phyloP scores from a whole-genome alignment of 2,113 vertebrate genomes.

The Salminus brasiliensis region DNA sequence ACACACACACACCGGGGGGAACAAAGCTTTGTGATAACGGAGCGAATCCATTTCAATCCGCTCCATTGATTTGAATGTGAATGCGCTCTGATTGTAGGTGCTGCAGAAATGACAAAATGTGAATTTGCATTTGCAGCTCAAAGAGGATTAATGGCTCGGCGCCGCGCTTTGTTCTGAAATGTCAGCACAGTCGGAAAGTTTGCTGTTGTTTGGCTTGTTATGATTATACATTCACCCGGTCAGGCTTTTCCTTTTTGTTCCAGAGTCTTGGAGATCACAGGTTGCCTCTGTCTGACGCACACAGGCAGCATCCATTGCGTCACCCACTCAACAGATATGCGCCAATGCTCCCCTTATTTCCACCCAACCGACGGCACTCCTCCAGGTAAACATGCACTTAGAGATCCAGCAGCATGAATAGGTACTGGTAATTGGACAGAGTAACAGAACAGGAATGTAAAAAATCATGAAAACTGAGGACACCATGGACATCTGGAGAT shows the following conservation, averaged over 20 bases:
- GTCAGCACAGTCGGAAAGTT: slow-evolving; percentile 46
- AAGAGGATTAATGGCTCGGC: slow-evolving; percentile 44
- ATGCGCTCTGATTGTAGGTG: slow-evolving; percentile 45
- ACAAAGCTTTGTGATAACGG: slow-evolving; percentile 45
- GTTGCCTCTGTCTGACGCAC: slow-evolving; percentile 30
- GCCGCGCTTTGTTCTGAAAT: slow-evolving; percentile 52
- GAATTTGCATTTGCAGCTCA: slow-evolving; percentile 43
- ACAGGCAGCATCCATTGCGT: slow-evolving; percentile 14
- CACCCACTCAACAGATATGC: neutral
- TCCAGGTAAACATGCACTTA: neutral
- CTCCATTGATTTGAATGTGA: slow-evolving; percentile 50
- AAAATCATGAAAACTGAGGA: no score
- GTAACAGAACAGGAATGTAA: no score
- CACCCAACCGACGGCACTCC: neutral
- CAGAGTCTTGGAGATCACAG: slow-evolving; percentile 12
- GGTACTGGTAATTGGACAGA: no score
- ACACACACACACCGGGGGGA: neutral
- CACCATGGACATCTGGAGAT: no score
- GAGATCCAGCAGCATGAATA: no score
- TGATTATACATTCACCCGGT: slow-evolving; percentile 4
- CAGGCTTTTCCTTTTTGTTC: neutral
- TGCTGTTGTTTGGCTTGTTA: slow-evolving; percentile 22
- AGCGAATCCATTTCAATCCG: slow-evolving; percentile 40
- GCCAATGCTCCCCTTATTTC: neutral
- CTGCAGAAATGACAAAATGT: slow-evolving; percentile 29